Evolutionary conservation across 2,888 invertebrate species (phyloP), one percentile per base, ranked within the genome.

Genomic region (Sturmia bella): DNA sequence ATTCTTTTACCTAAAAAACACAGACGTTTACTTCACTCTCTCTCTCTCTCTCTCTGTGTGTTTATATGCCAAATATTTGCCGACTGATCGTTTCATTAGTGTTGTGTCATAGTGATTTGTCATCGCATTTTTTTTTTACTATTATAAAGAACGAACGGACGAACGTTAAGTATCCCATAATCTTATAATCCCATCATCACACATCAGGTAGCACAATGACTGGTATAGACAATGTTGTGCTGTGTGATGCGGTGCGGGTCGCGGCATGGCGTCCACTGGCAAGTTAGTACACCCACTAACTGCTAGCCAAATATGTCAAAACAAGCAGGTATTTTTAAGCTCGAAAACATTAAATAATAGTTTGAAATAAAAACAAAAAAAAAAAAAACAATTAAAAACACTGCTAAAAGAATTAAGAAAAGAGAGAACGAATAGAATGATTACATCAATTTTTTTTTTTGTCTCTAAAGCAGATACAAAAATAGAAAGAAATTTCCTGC

Each of bases 261-360:
- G n/a, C 48, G 17, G 21, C 15, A 50, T 72, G 54, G 12, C 24
- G 39, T 17, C 57, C 50, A 63, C 24, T 50, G 45, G 56, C 37
- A 56, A 68, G 15, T 54, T 56, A 68, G 45, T 78, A 81, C 84
- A 64, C 84, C 84, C 84, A 84, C 84, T 50, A 54, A 24, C 39
- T 39, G 24, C 48, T 69, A 50, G 64, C 84, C 84, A 81, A 84
- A 81, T 84, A 81, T 76, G 83, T 76, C 78, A 78, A 61, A 74
- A 63, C 73, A 59, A 82, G 54, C 59, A 82, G 52, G 70, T 82
- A 82, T 82, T 70, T 82, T 54, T 52, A 15, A 15, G 32, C 15
- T 52, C 21, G 56, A 56, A 43, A 57, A 24, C 56, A 72, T 70
- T 66, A 78, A 78, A 61, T 66, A 72, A 81, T 43, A 69, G 41